Evolutionary conservation across 2,888 invertebrate species (phyloP), one percentile per base, ranked within the genome.

Genomic region (Dione vanillae): DNA sequence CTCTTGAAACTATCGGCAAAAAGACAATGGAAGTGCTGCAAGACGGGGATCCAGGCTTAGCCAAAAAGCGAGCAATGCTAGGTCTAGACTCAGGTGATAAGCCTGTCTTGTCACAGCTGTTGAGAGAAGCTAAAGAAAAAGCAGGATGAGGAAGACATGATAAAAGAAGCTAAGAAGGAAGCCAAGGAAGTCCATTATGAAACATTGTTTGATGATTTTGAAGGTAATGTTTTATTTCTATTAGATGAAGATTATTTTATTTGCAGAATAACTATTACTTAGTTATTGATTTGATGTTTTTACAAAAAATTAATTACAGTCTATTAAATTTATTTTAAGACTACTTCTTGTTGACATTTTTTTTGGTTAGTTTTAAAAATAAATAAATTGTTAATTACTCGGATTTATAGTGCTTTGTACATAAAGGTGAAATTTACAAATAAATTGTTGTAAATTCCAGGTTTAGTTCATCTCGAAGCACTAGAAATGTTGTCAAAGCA

Each of bases 11-110:
- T 0, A 97, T 99, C 76, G 99, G 99, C 9, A 98, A 98, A 85
- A 98, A 98, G 85, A 99, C 98, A 0, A 98, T 98, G 96, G 96
- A 97, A 83, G 97, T 97, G 0, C 89, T 98, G 0, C 98, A 98
- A 85, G 98, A 98, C 71, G 98, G 98, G 40, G 98, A 98, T 87
- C 98, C 98, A 0, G 97, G 98, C 0, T 88, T 98, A 16, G 96
- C 96, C 77, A 97, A 97, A 80, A 96, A 96, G 82, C 89, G 96
- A 49, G 95, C 96, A 0, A 94, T 96, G 79, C 91, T 97, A 5
- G 94, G 94, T 64, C 87, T 95, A 8, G 95, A 90, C 6, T 72
- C 88, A 1, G 87, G 94, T 5, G 94, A 96, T 43, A 95, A 95
- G 77, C 95, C 95, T 0, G 95, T 95, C 16, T 84, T 96, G 41